Evolutionary conservation across 2,797 vertebrate species (phyloP).

Genomic region (Pangasius sanitwongsei): DNA sequence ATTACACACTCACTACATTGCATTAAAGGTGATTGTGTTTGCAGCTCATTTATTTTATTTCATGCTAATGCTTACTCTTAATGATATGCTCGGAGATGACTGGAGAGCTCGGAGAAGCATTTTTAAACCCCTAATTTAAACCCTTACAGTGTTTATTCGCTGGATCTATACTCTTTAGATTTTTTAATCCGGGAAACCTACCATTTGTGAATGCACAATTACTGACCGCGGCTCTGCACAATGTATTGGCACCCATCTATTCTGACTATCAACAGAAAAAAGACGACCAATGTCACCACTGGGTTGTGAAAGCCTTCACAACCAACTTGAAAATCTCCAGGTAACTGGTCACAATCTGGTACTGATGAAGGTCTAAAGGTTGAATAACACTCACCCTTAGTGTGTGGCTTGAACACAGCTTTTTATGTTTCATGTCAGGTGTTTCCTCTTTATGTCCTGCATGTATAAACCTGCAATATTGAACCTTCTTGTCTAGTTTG

Average conservation of each 20-base stretch:
- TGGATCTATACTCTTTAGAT: neutral
- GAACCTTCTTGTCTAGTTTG: neutral
- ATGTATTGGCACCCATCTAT: neutral
- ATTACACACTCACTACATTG: slow-evolving; percentile 6
- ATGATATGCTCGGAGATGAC: neutral
- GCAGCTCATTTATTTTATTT: slow-evolving; percentile 22
- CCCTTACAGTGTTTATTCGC: neutral
- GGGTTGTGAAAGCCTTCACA: neutral
- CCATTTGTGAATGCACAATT: no score
- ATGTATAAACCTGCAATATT: neutral
- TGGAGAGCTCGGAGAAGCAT: neutral
- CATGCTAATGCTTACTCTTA: neutral
- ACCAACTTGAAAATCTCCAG: neutral
- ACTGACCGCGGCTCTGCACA: neutral
- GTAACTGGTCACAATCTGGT: neutral
- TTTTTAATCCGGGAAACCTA: neutral
- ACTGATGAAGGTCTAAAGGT: neutral
- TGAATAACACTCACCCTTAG: neutral
- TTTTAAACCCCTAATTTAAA: neutral
- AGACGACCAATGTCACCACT: neutral
- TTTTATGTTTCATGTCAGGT: neutral
- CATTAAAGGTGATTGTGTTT: slow-evolving; percentile 15
- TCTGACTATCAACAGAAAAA: neutral
- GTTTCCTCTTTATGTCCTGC: neutral
- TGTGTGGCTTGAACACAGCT: neutral